These are phyloP conservation scores for Sesia bembeciformis DNA, from an alignment of 2,888 invertebrate genomes.

Conservation along the genomic window DNA sequence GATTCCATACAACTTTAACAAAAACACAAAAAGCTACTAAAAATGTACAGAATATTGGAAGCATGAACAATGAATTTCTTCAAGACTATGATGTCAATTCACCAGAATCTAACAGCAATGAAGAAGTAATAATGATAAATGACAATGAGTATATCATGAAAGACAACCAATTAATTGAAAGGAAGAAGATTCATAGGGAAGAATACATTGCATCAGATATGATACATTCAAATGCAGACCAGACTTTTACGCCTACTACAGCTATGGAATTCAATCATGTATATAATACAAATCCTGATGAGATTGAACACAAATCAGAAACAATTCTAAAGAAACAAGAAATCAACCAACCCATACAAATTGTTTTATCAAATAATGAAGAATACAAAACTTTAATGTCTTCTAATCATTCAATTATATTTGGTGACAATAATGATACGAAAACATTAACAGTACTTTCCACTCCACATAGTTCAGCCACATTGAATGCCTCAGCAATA, in stretches of 20 bases:
- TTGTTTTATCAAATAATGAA: constrained; percentile 67
- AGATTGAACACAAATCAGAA: constrained; percentile 28
- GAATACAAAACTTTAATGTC: constrained; percentile 63
- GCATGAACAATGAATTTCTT: constrained; percentile 26
- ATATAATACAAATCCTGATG: constrained; percentile 22
- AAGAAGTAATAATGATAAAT: constrained; percentile 69
- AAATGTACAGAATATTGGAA: constrained; percentile 17
- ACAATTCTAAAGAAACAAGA: constrained; percentile 43
- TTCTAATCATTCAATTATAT: constrained; percentile 59
- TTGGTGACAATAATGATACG: constrained; percentile 46
- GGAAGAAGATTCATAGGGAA: constrained; percentile 14
- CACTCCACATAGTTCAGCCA: constrained; percentile 29
- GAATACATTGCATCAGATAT: constrained; percentile 40
- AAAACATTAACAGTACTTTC: constrained; percentile 56
- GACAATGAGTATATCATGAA: constrained; percentile 74
- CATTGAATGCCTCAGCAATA: constrained; percentile 36
- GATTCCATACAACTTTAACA: constrained; percentile 22
- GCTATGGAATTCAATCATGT: constrained; percentile 36
- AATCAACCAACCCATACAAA: constrained; percentile 56
- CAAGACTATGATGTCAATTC: constrained; percentile 23
- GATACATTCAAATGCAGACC: constrained; percentile 25
- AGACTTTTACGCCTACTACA: constrained; percentile 28
- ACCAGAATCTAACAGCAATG: constrained; percentile 19
- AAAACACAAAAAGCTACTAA: constrained; percentile 15
- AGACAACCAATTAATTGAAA: constrained; percentile 48